These are phyloP conservation scores for Lindbergichthys nudifrons DNA, from an alignment of 2,797 vertebrate genomes.

Conservation along the genomic window DNA sequence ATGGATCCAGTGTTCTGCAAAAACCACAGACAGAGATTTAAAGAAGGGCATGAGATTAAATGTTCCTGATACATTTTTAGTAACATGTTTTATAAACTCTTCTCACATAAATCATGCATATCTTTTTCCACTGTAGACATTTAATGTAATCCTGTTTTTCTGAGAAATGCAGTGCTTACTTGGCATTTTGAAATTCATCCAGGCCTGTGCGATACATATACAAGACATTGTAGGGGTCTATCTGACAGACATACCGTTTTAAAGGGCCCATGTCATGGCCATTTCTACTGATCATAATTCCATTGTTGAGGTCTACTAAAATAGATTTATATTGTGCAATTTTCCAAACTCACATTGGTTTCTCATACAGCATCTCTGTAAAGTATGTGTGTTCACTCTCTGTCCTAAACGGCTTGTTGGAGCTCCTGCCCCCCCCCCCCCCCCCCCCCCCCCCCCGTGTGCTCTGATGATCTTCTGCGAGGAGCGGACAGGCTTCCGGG, in stretches of 20 bases:
- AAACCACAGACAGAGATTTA: background rate
- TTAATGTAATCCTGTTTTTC: background rate
- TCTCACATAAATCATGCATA: background rate
- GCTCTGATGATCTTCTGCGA: too few relatives aligned
- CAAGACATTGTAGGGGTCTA: background rate
- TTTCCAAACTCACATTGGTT: too few relatives aligned
- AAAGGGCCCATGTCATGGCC: too few relatives aligned
- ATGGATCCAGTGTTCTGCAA: slow-evolving; percentile 43
- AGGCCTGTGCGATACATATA: background rate
- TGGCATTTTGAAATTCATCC: background rate
- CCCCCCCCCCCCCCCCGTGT: too few relatives aligned
- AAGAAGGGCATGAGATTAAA: background rate
- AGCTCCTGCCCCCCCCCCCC: too few relatives aligned
- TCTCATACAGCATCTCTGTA: too few relatives aligned
- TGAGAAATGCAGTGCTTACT: background rate
- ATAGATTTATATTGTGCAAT: too few relatives aligned
- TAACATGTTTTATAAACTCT: background rate
- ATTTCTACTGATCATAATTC: too few relatives aligned
- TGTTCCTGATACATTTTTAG: background rate
- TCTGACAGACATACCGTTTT: background rate
- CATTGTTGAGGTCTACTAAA: too few relatives aligned
- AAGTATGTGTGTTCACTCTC: too few relatives aligned
- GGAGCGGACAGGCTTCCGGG: too few relatives aligned
- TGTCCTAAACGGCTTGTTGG: too few relatives aligned
- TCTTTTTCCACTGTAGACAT: background rate